Percentiles rank a stretch among this genome's conserved stretches.
Evolutionary conservation across 2,888 invertebrate genomes (phyloP).

Genomic region (Rhynchonema sp.): DNA sequence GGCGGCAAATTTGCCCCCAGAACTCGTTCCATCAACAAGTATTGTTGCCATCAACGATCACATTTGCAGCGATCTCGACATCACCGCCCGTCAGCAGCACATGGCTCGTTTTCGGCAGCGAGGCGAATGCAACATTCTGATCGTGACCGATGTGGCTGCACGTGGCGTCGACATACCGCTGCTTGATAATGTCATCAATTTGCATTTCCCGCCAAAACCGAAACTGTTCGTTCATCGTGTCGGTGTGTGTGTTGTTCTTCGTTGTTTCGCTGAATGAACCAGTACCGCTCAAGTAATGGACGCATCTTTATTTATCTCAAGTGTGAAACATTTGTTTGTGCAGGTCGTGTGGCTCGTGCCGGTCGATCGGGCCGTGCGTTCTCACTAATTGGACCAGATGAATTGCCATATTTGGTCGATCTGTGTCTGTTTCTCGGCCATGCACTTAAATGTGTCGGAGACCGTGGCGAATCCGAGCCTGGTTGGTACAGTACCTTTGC

Average conservation of each 20-base stretch:
- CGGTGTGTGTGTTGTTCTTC: constrained; percentile 46
- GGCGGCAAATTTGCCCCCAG: too few relatives aligned
- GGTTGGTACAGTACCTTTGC: too few relatives aligned
- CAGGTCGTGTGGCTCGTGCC: constrained; percentile 72
- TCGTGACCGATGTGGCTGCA: constrained; percentile 95
- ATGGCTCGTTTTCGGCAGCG: constrained; percentile 40
- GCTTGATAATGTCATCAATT: constrained; percentile 81
- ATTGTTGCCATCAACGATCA: too few relatives aligned
- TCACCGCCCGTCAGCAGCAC: constrained; percentile 79
- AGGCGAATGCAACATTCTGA: constrained; percentile 42
- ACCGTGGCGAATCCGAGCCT: too few relatives aligned
- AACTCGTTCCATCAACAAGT: too few relatives aligned
- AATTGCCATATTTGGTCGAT: constrained; percentile 76
- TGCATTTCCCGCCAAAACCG: constrained; percentile 84
- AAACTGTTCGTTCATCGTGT: constrained; percentile 96
- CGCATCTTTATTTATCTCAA: too few relatives aligned
- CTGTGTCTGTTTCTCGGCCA: constrained; percentile 74
- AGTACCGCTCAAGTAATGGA: too few relatives aligned
- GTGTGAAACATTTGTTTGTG: neutral
- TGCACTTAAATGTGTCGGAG: too few relatives aligned
- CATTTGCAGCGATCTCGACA: constrained; percentile 71
- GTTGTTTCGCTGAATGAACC: too few relatives aligned
- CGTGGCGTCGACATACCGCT: constrained; percentile 90
- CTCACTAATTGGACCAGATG: constrained; percentile 71
- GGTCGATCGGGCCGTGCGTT: constrained; percentile 75